Conservation (phyloP, 2,888 invertebrate genomes). For the Pachymerium ferrugineum region DNA sequence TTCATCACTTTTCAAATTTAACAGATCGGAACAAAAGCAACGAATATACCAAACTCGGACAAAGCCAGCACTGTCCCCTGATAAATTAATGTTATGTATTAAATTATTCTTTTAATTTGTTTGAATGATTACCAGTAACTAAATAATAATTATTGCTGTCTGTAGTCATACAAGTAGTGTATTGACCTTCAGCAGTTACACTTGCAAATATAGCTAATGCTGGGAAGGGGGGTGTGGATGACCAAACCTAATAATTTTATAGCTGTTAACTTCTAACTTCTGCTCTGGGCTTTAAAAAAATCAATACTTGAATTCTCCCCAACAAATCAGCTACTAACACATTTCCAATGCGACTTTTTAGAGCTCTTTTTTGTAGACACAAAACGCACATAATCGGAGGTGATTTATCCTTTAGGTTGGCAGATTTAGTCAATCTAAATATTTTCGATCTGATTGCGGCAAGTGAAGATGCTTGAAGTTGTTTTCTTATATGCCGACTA, state of each 20-base stretch:
- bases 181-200: neutral
- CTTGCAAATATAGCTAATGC: neutral
- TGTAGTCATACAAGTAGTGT: neutral
- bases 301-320: conserved; percentile 28
- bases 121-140: neutral
- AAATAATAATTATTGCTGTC: neutral
- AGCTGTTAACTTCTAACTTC: too few species aligned
- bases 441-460: too few species aligned
- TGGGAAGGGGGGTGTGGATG: neutral
- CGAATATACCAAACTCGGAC: neutral
- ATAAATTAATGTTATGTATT: too few species aligned
- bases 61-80: neutral
- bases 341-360: neutral
- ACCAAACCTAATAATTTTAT: neutral
- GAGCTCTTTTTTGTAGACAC: neutral
- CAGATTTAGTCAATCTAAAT: too few species aligned
- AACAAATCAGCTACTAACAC: neutral
- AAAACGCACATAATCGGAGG: neutral
- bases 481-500: too few species aligned
- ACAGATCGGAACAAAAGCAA: neutral
- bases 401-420: too few species aligned
- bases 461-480: too few species aligned
- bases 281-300: too few species aligned
- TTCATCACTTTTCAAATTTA: neutral
- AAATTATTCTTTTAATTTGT: too few species aligned